These are phyloP conservation scores for Hypotaenidia okinawae DNA, from an alignment of 2,797 vertebrate genomes.

Conservation along the genomic window DNA sequence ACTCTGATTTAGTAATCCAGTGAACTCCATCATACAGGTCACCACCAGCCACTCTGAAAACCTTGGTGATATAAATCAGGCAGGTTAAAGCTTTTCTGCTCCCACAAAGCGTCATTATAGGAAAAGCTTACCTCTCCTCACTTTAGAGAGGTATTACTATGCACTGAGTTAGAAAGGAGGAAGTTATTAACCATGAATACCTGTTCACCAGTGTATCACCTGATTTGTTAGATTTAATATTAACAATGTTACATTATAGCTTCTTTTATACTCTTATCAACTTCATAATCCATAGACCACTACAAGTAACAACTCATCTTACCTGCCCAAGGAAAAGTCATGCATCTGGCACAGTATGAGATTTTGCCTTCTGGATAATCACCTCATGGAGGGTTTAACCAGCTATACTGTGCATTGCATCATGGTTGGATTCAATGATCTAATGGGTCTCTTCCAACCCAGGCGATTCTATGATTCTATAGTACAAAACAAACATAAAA, in stretches of 20 bases:
- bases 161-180: not conserved
- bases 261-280: not conserved
- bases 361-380: not conserved
- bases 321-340: not conserved
- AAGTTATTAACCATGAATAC: not conserved
- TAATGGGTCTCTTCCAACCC: no score
- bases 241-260: not conserved
- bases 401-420: not conserved
- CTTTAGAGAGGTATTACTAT: not conserved
- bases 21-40: not conserved
- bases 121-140: not conserved
- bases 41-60: not conserved
- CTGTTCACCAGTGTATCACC: fast-evolving
- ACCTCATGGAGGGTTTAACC: not conserved
- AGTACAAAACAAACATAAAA: not conserved
- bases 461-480: no score
- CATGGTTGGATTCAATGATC: no score
- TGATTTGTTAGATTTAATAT: not conserved
- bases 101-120: not conserved
- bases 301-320: not conserved
- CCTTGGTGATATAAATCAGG: not conserved
- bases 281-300: not conserved
- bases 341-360: not conserved
- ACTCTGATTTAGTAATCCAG: not conserved
- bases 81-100: not conserved